Evolutionary conservation across 2,888 invertebrate genomes (phyloP), one percentile per base, ranked within the genome.

Genomic region (Mesorhabditis spiculigera): DNA sequence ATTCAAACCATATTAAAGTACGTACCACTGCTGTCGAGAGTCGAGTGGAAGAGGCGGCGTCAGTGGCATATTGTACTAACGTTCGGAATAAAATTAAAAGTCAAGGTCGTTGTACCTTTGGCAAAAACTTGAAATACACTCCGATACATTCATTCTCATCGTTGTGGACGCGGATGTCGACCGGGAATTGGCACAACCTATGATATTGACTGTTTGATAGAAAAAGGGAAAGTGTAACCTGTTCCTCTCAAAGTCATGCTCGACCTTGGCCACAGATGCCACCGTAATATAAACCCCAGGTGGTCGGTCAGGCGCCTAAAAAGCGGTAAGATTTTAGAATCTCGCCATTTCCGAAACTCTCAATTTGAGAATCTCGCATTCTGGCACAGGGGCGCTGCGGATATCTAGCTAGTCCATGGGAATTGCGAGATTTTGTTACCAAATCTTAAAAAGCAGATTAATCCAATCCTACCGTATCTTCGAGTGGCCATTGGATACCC

Each of bases 21-120:
- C 58, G 74, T 74, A 77, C 74, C 74, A 71, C 65, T 77, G 77
- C 42, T 77, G 77, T 4, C 75, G 70, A n/a, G 44, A 43, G 45
- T 75, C 75, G 5, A 71, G 73, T 4, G 75, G 70, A 0, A 75
- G 68, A 4, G 66, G 67, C 10, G 42, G 5, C 8, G 65, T 13
- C 65, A 41, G 66, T 0, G 28, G 5, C n/a, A 45, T 5, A 41
- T 50, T 43, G 4, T 63, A 42, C 61, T 62, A 62, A 43, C 66
- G 45, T 63, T 63, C 10, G 28, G 28, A 28, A 28, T 28, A 1
- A 1, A 28, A 28, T 28, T 28, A 28, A 13, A 28, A 58, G 42
- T n/a, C 1, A 3, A 1, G 8, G 8, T 50, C 58, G n/a, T n/a
- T 50, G 58, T 50, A 50, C 58, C 58, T 50, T 50, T n/a, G 58